phyloP scores from a whole-genome alignment of 2,113 vertebrate genomes.

The Pagrus major region DNA sequence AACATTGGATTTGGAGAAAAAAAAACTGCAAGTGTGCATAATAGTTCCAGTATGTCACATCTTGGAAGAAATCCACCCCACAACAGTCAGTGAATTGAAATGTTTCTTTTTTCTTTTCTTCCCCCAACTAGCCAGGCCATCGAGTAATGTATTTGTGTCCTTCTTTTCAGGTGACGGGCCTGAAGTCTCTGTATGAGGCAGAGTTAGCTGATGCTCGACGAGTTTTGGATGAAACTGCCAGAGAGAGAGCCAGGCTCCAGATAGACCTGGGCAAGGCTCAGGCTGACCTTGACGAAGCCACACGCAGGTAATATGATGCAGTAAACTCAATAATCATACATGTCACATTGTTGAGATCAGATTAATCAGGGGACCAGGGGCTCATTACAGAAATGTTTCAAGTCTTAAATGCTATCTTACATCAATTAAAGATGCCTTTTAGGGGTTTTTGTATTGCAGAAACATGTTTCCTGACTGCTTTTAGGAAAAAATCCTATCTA shows the following conservation, averaged over 20 bases:
- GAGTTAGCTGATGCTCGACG: constrained; percentile 94
- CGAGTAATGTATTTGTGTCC: neutral
- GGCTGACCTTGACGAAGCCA: constrained; percentile 91
- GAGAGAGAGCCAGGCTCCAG: constrained; percentile 92
- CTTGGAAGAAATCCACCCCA: neutral
- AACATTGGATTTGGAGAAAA: too few species aligned
- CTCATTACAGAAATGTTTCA: too few species aligned
- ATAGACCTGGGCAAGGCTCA: constrained; percentile 93
- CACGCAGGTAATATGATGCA: constrained; percentile 76
- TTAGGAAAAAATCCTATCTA: too few species aligned
- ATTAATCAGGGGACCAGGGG: neutral
- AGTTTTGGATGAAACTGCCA: constrained; percentile 94
- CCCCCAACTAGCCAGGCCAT: too few species aligned
- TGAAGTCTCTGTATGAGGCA: constrained; percentile 93
- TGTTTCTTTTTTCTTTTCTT: too few species aligned
- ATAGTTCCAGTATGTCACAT: too few species aligned
- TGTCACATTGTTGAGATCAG: neutral
- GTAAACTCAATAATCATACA: neutral
- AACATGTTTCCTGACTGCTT: too few species aligned
- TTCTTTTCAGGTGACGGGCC: constrained; percentile 88
- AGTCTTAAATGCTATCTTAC: too few species aligned
- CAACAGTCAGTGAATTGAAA: neutral
- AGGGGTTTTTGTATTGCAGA: too few species aligned
- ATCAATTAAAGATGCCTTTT: too few species aligned
- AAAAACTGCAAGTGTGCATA: too few species aligned